Base-by-base conservation (phyloP, 2,797 vertebrate species). In the Falco peregrinus region DNA sequence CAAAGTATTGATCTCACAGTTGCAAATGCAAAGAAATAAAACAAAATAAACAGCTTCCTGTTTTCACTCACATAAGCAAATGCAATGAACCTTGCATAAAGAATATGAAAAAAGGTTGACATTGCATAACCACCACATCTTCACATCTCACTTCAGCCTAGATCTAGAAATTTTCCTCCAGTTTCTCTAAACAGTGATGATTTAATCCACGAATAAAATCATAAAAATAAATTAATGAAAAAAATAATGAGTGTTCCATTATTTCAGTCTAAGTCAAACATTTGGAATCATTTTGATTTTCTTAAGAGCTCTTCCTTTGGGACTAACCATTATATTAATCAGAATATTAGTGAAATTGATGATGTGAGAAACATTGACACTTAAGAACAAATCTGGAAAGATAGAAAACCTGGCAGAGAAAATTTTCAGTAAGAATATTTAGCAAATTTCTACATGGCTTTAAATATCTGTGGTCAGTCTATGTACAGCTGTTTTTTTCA, bases 381-480 rank as follows among this genome's bases (percentile, higher is more conserved):
- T 35, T 18, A 51, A 57, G 8, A 85, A 50, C 7, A 53, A 37
- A 65, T n/a, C 17, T 50, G 39, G 29, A 87, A 50, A 67, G 10
- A 80, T 75, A 65, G 28, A 64, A 93, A 88, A 79, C 5, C 2
- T 25, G 15, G 2, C 6, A 53, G 37, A 65, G 4, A 29, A 87
- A 63, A 28, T 37, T 69, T 47, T 67, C 54, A 39, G 11, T 28
- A 57, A 57, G 50, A 85, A 53, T 8, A 28, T 57, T 69, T 37
- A 73, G 7, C 2, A 57, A 73, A 50, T 57, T n/a, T 63, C 3
- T 37, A 16, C 12, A 16, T 0, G 0, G 1, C 31, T 88, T 79
- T 70, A 59, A 88, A 61, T 4, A 37, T 6, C 5, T 47, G 10
- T 20, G 5, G 2, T 37, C 47, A 33, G 6, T 16, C 9, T 21